Percentiles rank a stretch among this genome's conserved stretches.
phyloP scores from a whole-genome alignment of 2,113 vertebrate genomes.

The Daphoenositta chrysoptera region DNA sequence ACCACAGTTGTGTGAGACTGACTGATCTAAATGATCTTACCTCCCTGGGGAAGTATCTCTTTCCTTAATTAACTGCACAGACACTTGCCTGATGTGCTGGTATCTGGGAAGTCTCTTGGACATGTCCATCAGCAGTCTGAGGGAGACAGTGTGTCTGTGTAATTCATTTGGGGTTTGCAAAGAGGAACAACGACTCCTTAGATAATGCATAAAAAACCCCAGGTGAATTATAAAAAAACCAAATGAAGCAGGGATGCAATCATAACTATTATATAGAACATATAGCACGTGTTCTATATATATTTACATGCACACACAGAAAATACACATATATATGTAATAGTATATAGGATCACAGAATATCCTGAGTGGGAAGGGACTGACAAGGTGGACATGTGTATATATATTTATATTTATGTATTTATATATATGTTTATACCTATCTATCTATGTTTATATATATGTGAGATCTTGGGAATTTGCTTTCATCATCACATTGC shows the following conservation, averaged over 20 bases:
- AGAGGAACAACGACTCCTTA: background rate
- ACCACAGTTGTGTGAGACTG: background rate
- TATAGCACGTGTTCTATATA: background rate
- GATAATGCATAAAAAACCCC: background rate
- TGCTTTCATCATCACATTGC: background rate
- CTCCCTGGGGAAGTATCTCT: background rate
- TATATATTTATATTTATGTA: too few species aligned
- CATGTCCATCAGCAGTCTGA: background rate
- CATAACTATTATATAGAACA: background rate
- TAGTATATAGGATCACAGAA: background rate
- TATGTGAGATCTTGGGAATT: background rate
- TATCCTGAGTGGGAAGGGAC: background rate
- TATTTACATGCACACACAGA: too few species aligned
- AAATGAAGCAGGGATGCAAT: background rate
- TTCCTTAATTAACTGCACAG: conserved; percentile 29
- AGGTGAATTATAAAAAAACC: background rate
- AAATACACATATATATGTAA: background rate
- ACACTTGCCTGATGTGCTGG: background rate
- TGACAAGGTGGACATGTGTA: background rate
- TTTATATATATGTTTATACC: background rate
- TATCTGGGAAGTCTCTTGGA: background rate
- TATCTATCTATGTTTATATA: too few species aligned
- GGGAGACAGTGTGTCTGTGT: background rate
- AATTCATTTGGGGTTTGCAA: background rate
- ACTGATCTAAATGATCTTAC: conserved; percentile 9